Percentiles rank a stretch among this genome's conserved stretches.
Evolutionary conservation across 2,797 vertebrate species (phyloP).

Genomic region (Lacerta viridis): DNA sequence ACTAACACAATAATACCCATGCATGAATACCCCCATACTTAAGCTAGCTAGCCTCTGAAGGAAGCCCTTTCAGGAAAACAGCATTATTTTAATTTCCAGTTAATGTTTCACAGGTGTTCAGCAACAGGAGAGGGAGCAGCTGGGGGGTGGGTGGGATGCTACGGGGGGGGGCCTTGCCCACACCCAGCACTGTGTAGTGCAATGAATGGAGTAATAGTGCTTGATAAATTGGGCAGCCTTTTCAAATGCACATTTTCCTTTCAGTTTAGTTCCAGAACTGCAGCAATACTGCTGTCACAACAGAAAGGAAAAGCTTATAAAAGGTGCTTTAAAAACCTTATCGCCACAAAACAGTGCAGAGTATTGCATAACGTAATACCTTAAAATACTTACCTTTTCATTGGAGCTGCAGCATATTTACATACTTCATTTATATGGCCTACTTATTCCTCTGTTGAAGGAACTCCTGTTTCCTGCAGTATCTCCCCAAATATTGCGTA

Average conservation of each 20-base stretch:
- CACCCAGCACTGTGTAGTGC: background rate
- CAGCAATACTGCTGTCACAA: slow-evolving; percentile 74
- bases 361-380: slow-evolving; percentile 65
- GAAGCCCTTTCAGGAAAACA: background rate
- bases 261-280: slow-evolving; percentile 67
- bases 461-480: slow-evolving; percentile 48
- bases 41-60: background rate
- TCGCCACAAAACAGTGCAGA: slow-evolving; percentile 69
- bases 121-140: background rate
- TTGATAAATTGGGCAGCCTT: slow-evolving; percentile 40
- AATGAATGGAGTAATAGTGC: background rate
- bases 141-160: background rate
- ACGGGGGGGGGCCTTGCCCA: background rate
- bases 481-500: slow-evolving; percentile 53
- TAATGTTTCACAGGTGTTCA: background rate
- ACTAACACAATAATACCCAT: no score
- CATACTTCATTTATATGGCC: slow-evolving; percentile 66
- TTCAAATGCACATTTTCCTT: slow-evolving; percentile 56
- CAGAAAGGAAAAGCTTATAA: slow-evolving; percentile 69
- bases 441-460: slow-evolving; percentile 63
- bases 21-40: no score
- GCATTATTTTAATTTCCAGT: slow-evolving; percentile 6
- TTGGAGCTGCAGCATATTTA: slow-evolving; percentile 68
- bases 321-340: slow-evolving; percentile 71
- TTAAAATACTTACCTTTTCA: slow-evolving; percentile 74